These are phyloP conservation scores for Saturnia japonica DNA, from an alignment of 2,888 invertebrate species.

Conservation along the genomic window DNA sequence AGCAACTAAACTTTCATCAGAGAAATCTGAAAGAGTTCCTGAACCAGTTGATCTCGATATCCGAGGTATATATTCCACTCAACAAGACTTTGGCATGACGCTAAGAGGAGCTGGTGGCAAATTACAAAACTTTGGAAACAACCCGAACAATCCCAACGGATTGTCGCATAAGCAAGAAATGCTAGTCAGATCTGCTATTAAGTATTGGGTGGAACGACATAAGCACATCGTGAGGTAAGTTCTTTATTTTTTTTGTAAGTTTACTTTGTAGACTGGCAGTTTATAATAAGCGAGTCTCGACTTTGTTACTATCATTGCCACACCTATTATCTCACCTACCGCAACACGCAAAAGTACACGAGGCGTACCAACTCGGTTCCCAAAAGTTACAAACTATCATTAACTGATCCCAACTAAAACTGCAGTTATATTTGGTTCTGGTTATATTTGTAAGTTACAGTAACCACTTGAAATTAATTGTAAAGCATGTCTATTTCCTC, in stretches of 20 bases:
- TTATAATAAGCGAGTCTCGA: neutral
- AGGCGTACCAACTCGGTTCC: neutral
- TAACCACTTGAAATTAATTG: neutral
- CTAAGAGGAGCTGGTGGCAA: constrained; percentile 85
- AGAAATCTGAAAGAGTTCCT: constrained; percentile 60
- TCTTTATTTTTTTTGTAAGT: constrained; percentile 1
- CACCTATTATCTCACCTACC: too few relatives aligned
- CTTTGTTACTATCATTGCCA: neutral
- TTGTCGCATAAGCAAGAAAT: constrained; percentile 91
- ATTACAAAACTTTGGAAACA: constrained; percentile 83
- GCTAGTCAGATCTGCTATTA: constrained; percentile 92
- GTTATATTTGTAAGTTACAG: neutral
- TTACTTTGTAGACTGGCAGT: neutral
- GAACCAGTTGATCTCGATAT: constrained; percentile 84
- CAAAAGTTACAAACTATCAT: neutral
- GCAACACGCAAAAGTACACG: neutral
- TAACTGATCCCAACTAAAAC: neutral
- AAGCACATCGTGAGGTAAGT: constrained; percentile 92
- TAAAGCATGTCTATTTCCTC: neutral
- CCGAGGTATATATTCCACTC: constrained; percentile 88
- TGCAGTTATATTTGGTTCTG: neutral
- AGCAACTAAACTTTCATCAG: neutral
- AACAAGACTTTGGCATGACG: constrained; percentile 89
- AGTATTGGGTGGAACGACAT: constrained; percentile 94
- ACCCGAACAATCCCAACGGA: constrained; percentile 87